Evolutionary conservation across 2,113 vertebrate genomes (phyloP), one percentile per base, ranked within the genome.

Genomic region (Hemibagrus wyckioides): DNA sequence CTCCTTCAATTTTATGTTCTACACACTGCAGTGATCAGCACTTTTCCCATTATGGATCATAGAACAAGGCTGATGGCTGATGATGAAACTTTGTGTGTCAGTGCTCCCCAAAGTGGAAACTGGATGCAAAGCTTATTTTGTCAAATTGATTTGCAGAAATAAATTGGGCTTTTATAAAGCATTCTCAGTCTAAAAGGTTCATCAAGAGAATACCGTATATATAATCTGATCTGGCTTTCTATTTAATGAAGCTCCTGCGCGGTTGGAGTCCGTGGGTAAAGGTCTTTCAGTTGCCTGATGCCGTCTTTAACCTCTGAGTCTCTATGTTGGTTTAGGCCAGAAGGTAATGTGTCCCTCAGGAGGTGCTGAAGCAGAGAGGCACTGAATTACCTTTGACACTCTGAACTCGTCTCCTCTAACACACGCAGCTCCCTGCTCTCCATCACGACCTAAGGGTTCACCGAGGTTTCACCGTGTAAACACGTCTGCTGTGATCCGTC

Each of bases 311-410:
- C 87, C 86, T 69, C 50, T 21, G 52, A 30, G 79, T 88, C 65
- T 89, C 71, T 90, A 57, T 84, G 83, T 85, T 89, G 82, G 75
- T 88, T 83, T 89, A 86, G 86, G 84, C 48, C 76, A 77, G 69
- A 82, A 85, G 77, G 80, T 85, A 84, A 86, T 82, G 86, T 88
- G 85, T 86, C 89, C 91, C 89, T 86, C 61, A 84, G 90, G 90
- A 87, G 88, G 7, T 28, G 54, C 56, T n/a, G 41, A 85, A 88
- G 84, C 80, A 48, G 41, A 36, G 56, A 88, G 84, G 65, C 89
- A 81, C 59, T 88, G 89, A 91, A 91, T 89, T 71, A 83, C 71
- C 85, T 85, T 50, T 86, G 87, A 71, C 87, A 80, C 56, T 25
- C 81, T 71, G 80, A 90, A 85, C 88, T 88, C 84, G 41, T 86